Conservation (phyloP, 2,113 vertebrate genomes). For the Caloenas nicobarica region DNA sequence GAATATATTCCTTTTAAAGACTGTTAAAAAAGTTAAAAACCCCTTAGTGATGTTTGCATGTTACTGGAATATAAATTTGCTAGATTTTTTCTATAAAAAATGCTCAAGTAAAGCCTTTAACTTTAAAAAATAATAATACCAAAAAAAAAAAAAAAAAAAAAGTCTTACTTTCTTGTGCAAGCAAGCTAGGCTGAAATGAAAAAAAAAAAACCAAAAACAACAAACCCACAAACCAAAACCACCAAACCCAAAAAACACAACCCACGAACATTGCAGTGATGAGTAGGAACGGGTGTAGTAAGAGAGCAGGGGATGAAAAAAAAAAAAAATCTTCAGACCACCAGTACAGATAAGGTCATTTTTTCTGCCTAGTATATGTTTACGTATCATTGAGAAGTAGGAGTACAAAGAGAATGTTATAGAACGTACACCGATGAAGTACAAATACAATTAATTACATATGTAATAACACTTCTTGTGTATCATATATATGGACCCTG, state of each 20-base stretch:
- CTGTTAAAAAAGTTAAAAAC: not conserved
- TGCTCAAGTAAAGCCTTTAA: not conserved
- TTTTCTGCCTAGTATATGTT: fast-evolving
- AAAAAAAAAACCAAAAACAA: too few relatives aligned
- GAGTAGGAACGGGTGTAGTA: not conserved
- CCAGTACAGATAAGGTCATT: not conserved
- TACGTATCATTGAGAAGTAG: not conserved
- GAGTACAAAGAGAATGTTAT: not conserved
- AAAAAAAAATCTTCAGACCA: not conserved
- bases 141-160: not conserved
- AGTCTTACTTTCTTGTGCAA: not conserved
- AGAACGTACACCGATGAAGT: not conserved
- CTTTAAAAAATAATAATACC: not conserved
- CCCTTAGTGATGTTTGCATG: not conserved
- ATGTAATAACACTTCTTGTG: not conserved
- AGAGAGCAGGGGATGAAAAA: not conserved
- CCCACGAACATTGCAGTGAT: not conserved
- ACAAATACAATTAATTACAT: not conserved
- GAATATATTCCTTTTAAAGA: not conserved
- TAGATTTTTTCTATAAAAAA: not conserved
- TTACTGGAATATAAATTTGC: not conserved
- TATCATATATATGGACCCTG: not conserved
- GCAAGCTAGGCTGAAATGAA: not conserved
- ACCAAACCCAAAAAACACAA: too few relatives aligned
- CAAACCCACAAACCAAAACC: not conserved